phyloP scores from a whole-genome alignment of 2,113 vertebrate genomes.

The Chauna torquata region DNA sequence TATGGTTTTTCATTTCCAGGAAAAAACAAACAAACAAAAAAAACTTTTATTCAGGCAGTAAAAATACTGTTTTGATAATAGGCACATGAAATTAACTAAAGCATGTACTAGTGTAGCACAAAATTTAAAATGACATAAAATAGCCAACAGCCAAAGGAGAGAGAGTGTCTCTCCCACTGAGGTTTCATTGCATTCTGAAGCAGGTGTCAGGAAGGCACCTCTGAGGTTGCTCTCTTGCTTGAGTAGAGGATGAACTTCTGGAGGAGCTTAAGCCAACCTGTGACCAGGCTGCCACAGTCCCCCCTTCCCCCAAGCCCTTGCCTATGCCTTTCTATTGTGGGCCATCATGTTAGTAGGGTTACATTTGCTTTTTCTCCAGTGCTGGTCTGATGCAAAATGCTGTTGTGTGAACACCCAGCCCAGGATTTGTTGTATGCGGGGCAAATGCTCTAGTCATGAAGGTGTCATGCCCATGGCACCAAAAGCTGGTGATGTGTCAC shows the following conservation, averaged over 20 bases:
- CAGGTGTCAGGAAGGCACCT: too few relatives aligned
- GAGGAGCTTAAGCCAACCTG: background rate
- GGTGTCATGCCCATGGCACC: too few relatives aligned
- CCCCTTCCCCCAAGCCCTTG: background rate
- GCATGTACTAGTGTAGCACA: background rate
- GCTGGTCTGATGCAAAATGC: background rate
- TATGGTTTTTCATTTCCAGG: background rate
- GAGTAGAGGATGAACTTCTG: background rate
- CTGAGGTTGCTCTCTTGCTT: background rate
- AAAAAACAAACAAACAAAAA: background rate
- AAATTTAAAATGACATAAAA: background rate
- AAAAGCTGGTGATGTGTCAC: background rate
- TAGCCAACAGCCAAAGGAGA: background rate
- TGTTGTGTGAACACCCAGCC: rapidly evolving
- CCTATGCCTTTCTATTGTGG: background rate
- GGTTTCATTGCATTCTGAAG: background rate
- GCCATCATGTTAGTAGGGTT: rapidly evolving
- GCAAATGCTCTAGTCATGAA: background rate
- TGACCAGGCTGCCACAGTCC: background rate
- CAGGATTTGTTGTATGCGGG: background rate
- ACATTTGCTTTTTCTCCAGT: background rate
- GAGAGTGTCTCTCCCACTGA: background rate
- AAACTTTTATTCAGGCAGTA: background rate
- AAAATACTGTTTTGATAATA: background rate
- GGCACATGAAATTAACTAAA: background rate